Conservation (phyloP, 2,888 invertebrate genomes). For the Lithosia quadra region DNA sequence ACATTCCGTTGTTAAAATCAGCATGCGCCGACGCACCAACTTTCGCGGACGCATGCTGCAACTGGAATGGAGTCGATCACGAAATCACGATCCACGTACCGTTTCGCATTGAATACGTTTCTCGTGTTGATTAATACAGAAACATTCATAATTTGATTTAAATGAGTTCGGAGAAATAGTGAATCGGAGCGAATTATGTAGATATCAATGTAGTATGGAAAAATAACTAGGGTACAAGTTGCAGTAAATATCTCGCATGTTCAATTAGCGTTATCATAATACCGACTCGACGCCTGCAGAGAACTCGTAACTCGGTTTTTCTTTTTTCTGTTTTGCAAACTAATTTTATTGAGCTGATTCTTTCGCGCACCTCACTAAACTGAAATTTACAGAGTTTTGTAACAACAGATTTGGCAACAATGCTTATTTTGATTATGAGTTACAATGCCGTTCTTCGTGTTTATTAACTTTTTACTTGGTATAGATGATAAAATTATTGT, state of each 20-base stretch:
- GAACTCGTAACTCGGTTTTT: too few species aligned
- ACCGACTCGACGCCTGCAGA: too few species aligned
- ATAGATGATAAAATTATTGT: not conserved
- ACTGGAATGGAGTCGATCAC: slow-evolving; percentile 67
- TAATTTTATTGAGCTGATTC: not conserved
- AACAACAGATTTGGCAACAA: not conserved
- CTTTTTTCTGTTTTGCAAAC: not conserved
- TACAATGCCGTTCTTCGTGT: not conserved
- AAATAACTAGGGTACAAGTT: too few species aligned
- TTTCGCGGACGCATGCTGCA: slow-evolving; percentile 68
- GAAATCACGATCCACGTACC: slow-evolving; percentile 65
- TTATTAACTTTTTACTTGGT: not conserved
- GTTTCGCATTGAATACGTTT: slow-evolving; percentile 56
- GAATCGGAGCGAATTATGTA: not conserved
- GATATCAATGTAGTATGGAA: not conserved
- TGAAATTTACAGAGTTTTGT: not conserved
- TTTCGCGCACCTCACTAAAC: not conserved
- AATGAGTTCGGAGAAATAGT: slow-evolving; percentile 33
- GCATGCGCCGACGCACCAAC: slow-evolving; percentile 67
- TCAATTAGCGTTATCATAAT: not conserved
- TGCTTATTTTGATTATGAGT: not conserved
- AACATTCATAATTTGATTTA: slow-evolving; percentile 52
- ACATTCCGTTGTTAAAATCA: slow-evolving; percentile 71
- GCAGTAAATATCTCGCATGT: not conserved
- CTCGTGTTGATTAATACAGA: slow-evolving; percentile 65